Evolutionary conservation across 1,140 invertebrate genomes (phyloP), one percentile per base, ranked within the genome.

Genomic region (Ooceraea biroi): DNA sequence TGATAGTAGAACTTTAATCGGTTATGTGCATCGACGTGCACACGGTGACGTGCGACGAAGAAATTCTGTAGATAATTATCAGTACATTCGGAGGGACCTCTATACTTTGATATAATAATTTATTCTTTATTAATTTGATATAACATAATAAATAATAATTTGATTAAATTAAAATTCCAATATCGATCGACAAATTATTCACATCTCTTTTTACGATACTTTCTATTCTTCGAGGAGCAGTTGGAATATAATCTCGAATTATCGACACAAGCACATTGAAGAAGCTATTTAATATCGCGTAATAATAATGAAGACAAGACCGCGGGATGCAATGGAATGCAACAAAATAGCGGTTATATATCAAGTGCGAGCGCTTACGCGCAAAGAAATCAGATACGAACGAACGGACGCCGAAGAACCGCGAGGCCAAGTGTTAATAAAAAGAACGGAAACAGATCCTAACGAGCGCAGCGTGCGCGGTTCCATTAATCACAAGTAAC

Each of bases 401-500:
- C 65, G 50, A 36, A 50, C 76, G 76, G 76, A 36, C 36, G 36
- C 36, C 36, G 36, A 7, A 3, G 36, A 80, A 80, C 65, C 76
- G 50, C 76, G 63, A 69, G 63, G 36, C 46, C 19, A 19, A 84
- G 48, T 55, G 74, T 73, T 46, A 74, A 68, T 60, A 61, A 68
- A 73, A 63, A 85, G 46, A 78, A 60, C 58, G 30, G 68, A 68
- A 63, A 71, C 41, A 50, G 61, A 58, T 86, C 68, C 80, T 88
- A 88, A 87, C 85, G 86, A 88, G 46, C 78, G 55, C 48, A 71
- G 57, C 82, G 61, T 57, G 72, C 73, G 68, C 22, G 44, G 12
- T 36, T 36, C 66, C 72, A 88, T 88, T 88, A 88, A 87, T 87
- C 86, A 87, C 80, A 30, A 73, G 48, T 57, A 86, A 86, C 86